Base-by-base conservation (phyloP, 2,888 invertebrate species). In the Drosophila lacicola region DNA sequence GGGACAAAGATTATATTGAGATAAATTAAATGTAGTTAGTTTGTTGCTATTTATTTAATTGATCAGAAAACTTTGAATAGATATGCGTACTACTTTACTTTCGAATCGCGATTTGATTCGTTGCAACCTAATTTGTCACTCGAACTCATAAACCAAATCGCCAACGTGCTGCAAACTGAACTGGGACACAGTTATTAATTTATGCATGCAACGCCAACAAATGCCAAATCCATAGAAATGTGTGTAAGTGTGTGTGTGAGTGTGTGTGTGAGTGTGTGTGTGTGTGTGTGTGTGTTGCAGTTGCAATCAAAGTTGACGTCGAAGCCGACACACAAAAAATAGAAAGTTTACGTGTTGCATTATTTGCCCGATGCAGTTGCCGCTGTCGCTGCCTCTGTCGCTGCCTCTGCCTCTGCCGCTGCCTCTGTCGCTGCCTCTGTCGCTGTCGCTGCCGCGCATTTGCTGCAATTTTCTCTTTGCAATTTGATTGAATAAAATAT, bases 381-480 rank as follows among this genome's bases (percentile, higher is more conserved):
- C 13, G 75, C 51, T 17, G 17, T 2, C 17, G 1, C 17, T 2
- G 50, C 58, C 11, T 71, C 51, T 33, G 17, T 17, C 17, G 17
- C 17, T 17, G 17, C 67, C 58, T 17, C 17, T 17, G 17, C 2
- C 17, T 49, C 63, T 49, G n/a, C n/a, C n/a, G n/a, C n/a, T n/a
- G 56, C 57, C n/a, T 70, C 50, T 36, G 54, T 60, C 47, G 51
- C 33, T 33, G 67, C 67, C n/a, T n/a, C n/a, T n/a, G n/a, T n/a
- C 14, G 1, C 14, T 6, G 50, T 53, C 9, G 74, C 46, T 19
- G 41, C 64, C 56, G 70, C 39, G 70, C 74, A 45, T 47, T 66
- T 70, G 74, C 84, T 82, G 89, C 88, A 88, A 89, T 90, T 90
- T 90, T 90, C 90, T 90, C 90, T 90, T 90, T 85, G 80, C 82